Evolutionary conservation across 1,140 invertebrate genomes (phyloP).

Genomic region (Ceratina japonica): DNA sequence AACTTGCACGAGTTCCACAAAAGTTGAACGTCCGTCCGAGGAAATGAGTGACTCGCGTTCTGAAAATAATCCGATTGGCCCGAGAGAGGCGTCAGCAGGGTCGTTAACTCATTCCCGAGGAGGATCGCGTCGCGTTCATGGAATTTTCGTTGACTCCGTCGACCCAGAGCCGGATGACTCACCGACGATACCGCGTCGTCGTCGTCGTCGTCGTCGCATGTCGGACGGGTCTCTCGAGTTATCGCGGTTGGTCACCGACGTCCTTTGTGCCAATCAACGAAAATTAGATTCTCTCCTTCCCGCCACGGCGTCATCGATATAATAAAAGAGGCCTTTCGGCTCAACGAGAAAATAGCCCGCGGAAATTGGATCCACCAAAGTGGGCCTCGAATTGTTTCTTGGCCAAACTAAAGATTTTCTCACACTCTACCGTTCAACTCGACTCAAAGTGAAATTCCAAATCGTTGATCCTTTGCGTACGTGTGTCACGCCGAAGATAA

Average conservation of each 20-base stretch:
- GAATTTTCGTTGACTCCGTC: slow-evolving; percentile 19
- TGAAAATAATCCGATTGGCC: not conserved
- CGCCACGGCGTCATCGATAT: slow-evolving; percentile 16
- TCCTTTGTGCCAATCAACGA: slow-evolving; percentile 54
- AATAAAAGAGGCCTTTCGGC: slow-evolving; percentile 33
- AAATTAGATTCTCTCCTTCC: slow-evolving; percentile 52
- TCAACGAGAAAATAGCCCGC: slow-evolving; percentile 34
- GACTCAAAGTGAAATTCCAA: no score
- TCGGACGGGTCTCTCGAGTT: slow-evolving; percentile 35
- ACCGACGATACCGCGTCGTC: not conserved
- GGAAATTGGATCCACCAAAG: slow-evolving; percentile 28
- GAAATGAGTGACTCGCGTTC: not conserved
- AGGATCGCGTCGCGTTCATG: not conserved
- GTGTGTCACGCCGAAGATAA: not conserved
- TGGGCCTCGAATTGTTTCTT: slow-evolving; percentile 35
- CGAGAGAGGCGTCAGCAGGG: not conserved
- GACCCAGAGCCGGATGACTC: slow-evolving; percentile 15
- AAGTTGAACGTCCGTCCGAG: not conserved
- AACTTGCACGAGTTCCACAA: not conserved
- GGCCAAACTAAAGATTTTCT: no score
- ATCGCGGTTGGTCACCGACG: slow-evolving; percentile 32
- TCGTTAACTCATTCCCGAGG: not conserved
- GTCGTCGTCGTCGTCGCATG: no score
- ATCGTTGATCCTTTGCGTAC: no score
- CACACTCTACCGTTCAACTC: no score